Evolutionary conservation across 1,140 invertebrate genomes (phyloP), one percentile per base, ranked within the genome.

Genomic region (Drosophila saltans): DNA sequence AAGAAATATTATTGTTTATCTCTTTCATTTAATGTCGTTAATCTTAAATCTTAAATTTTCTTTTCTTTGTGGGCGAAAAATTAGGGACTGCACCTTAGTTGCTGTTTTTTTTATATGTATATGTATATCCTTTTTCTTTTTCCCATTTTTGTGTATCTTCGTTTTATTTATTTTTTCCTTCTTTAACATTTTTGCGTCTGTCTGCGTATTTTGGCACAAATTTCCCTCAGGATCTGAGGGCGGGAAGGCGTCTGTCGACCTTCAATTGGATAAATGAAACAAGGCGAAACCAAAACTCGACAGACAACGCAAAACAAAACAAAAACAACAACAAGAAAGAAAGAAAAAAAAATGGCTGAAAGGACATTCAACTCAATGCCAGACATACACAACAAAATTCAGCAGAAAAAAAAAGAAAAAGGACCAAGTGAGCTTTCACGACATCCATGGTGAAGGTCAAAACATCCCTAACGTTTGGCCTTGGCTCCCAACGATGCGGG

Each of bases 311-410:
- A 36, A 36, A 6, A 36, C 33, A 36, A 36, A 36, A 36, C 33
- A 36, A 36, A 5, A 36, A 36, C 6, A 36, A 7, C 33, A 36
- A 7, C 33, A 36, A 36, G 3, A 7, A 36, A 2, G 16, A 66
- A 71, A 2, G 6, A 36, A 2, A 66, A 71, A 73, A 73, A 62
- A 68, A 71, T 36, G 57, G 56, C 33, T 63, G 39, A 59, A 72
- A 79, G 78, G 75, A 86, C 82, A 81, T 85, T 86, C 78, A 85
- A 85, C 82, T 63, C 65, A 58, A 45, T 36, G 43, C 33, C 30
- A 66, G 58, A 58, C 36, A 41, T 16, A n/a, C 24, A 11, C 16
- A 24, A 59, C 57, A 21, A n/a, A 36, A 39, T 6, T 57, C 24
- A 2, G 39, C 10, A 40, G 16, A 16, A 16, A 16, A 16, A 16